These are phyloP conservation scores for Mallateleia sp. DNA, from an alignment of 2,888 invertebrate genomes.

Conservation along the genomic window DNA sequence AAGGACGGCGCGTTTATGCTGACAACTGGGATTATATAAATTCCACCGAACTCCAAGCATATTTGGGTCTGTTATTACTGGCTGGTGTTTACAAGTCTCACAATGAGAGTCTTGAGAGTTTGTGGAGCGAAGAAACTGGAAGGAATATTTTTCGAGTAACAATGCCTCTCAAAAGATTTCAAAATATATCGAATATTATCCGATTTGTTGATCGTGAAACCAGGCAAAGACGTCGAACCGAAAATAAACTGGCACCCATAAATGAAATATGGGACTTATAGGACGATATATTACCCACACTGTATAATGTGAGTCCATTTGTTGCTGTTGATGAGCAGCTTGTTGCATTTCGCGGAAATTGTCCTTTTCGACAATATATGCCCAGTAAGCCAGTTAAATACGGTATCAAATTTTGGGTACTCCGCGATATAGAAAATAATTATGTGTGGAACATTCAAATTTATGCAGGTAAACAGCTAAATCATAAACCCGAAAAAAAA, in stretches of 20 bases:
- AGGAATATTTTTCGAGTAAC: slow-evolving; percentile 3
- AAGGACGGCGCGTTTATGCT: not conserved
- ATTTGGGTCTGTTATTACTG: not conserved
- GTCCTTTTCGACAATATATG: slow-evolving; percentile 19
- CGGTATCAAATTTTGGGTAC: slow-evolving; percentile 11
- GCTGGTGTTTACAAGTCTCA: not conserved
- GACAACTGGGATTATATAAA: not conserved
- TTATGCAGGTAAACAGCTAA: not conserved
- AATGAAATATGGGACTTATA: slow-evolving; percentile 3
- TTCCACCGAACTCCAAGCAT: not conserved
- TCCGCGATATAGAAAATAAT: slow-evolving; percentile 21
- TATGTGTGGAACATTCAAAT: slow-evolving; percentile 8
- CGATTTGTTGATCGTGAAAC: slow-evolving; percentile 10
- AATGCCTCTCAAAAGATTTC: not conserved
- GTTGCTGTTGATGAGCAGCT: slow-evolving; percentile 22
- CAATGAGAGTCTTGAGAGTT: slow-evolving; percentile 1
- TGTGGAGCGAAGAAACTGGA: slow-evolving; percentile 3
- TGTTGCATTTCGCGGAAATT: slow-evolving; percentile 16
- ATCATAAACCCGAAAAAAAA: not conserved
- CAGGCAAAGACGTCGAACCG: not conserved
- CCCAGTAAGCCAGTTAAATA: slow-evolving; percentile 9
- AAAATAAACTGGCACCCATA: slow-evolving; percentile 3
- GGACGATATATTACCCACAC: slow-evolving; percentile 12
- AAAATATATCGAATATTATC: not conserved
- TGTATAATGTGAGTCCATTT: not conserved